Percentiles rank a stretch among this genome's conserved stretches.
Conservation (phyloP, 1,140 invertebrate species). For the Episyrphus balteatus region DNA sequence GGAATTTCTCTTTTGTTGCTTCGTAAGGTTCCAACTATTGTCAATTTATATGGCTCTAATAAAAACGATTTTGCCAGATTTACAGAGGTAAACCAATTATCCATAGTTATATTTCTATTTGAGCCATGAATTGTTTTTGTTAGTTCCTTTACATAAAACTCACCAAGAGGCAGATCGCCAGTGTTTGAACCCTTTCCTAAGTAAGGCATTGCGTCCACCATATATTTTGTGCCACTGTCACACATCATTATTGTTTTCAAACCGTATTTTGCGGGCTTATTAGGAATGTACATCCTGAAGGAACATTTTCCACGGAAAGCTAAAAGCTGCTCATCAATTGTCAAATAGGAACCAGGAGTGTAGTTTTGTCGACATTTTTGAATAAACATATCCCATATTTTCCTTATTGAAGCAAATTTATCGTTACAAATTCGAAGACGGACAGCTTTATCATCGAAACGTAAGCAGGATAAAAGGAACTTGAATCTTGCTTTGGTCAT, state of each 20-base stretch:
- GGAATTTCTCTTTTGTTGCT: conserved; percentile 14
- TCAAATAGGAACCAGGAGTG: conserved; percentile 7
- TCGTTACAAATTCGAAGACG: conserved; percentile 16
- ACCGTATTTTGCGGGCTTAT: conserved; percentile 35
- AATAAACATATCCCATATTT: conserved; percentile 31
- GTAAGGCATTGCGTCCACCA: conserved; percentile 22
- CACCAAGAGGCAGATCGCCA: conserved; percentile 10
- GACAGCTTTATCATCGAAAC: conserved; percentile 27
- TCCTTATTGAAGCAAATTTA: conserved; percentile 27
- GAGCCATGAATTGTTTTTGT: conserved; percentile 4
- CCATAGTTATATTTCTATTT: conserved; percentile 12
- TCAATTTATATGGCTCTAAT: conserved; percentile 12
- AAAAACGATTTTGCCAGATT: conserved; percentile 3
- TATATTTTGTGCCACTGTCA: conserved; percentile 22
- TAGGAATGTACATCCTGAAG: conserved; percentile 27
- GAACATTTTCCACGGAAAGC: conserved; percentile 22
- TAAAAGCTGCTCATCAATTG: conserved; percentile 30
- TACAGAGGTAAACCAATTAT: conserved; percentile 10
- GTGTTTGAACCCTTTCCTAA: conserved; percentile 14
- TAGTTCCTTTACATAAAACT: conserved; percentile 13
- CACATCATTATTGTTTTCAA: conserved; percentile 30
- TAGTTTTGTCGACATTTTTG: conserved; percentile 29
- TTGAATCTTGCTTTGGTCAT: conserved; percentile 28
- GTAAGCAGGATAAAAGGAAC: conserved; percentile 28
- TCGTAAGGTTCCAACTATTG: conserved; percentile 8